phyloP scores from a whole-genome alignment of 2,113 vertebrate genomes.

The Pleuronectes platessa region DNA sequence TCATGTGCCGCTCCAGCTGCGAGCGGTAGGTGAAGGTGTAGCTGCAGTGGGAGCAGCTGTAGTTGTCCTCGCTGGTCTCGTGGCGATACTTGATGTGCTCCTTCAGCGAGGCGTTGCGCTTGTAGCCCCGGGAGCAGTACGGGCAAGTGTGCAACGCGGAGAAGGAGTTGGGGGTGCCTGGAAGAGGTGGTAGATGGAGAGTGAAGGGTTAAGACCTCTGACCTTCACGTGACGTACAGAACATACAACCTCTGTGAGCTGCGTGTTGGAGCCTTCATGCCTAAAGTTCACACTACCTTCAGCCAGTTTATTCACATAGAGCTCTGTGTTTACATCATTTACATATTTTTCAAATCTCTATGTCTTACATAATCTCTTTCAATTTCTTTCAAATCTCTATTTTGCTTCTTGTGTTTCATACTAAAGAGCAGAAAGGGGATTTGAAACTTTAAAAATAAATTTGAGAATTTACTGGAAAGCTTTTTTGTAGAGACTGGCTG shows the following conservation, averaged over 20 bases:
- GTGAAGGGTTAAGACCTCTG: neutral
- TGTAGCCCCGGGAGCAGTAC: conserved; percentile 96
- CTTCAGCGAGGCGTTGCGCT: conserved; percentile 96
- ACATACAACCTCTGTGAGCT: neutral
- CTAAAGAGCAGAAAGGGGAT: too few species aligned
- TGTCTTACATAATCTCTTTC: too few species aligned
- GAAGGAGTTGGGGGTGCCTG: conserved; percentile 93
- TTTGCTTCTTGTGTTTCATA: too few species aligned
- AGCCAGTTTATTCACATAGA: too few species aligned
- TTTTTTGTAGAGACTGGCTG: too few species aligned
- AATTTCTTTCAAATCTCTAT: too few species aligned
- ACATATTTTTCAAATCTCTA: too few species aligned
- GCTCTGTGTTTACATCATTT: too few species aligned
- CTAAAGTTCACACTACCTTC: too few species aligned
- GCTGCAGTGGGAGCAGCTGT: conserved; percentile 96
- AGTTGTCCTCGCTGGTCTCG: conserved; percentile 97
- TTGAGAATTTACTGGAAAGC: too few species aligned
- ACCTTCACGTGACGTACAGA: neutral
- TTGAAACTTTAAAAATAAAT: too few species aligned
- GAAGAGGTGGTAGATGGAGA: fast-evolving
- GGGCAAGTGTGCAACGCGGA: conserved; percentile 95
- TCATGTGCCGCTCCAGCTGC: conserved; percentile 98
- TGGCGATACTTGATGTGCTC: conserved; percentile 98
- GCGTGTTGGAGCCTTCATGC: too few species aligned
- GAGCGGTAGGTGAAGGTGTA: conserved; percentile 97